These are phyloP conservation scores for Eurytoma adleriae DNA, from an alignment of 2,888 invertebrate genomes.

Conservation along the genomic window DNA sequence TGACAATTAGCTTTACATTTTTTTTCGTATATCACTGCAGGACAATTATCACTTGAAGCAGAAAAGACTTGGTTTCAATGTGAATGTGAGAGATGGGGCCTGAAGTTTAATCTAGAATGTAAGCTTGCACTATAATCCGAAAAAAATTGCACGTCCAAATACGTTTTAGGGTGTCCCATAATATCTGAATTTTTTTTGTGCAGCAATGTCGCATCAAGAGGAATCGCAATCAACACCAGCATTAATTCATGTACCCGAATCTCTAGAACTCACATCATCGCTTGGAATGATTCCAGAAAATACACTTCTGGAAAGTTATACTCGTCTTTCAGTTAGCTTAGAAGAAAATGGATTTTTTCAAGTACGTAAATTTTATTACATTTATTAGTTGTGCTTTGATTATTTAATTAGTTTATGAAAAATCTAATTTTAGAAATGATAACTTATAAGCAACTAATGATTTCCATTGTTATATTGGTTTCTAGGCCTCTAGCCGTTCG, in stretches of 20 bases:
- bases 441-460: not conserved
- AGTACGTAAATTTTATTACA: conserved; percentile 71
- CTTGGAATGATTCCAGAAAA: conserved; percentile 92
- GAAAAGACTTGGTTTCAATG: conserved; percentile 94
- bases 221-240: conserved; percentile 94
- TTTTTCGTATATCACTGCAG: conserved; percentile 76
- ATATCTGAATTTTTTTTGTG: conserved; percentile 47
- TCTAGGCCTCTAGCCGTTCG: conserved; percentile 80
- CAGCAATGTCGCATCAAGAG: conserved; percentile 89
- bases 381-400: not conserved
- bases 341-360: conserved; percentile 89
- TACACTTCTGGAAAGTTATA: conserved; percentile 90
- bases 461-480: not conserved
- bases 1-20: conserved; percentile 50
- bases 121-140: conserved; percentile 68
- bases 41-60: conserved; percentile 90
- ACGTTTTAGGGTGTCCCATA: not conserved
- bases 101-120: conserved; percentile 89
- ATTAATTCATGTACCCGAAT: conserved; percentile 83
- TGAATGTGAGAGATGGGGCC: conserved; percentile 92
- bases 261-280: conserved; percentile 80
- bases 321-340: conserved; percentile 90
- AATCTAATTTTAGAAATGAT: not conserved
- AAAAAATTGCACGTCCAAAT: conserved; percentile 50
- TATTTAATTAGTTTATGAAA: not conserved